Conservation (phyloP, 2,113 vertebrate species). For the Aix galericulata region DNA sequence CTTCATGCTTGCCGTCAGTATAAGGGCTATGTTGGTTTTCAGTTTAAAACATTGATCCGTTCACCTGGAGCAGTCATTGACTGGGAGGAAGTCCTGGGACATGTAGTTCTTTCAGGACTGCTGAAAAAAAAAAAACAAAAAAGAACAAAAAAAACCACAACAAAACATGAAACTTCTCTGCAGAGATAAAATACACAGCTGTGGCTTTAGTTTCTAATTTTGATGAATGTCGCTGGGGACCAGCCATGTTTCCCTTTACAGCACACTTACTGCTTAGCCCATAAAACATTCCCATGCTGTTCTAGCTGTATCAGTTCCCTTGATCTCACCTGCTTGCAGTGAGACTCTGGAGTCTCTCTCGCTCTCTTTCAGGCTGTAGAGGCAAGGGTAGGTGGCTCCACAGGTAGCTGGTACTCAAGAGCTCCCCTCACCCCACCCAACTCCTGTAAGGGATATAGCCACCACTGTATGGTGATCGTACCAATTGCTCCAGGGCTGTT, state of each 20-base stretch:
- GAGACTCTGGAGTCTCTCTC: neutral
- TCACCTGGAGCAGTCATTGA: neutral
- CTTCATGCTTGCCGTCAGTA: rapidly evolving
- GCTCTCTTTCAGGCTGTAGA: neutral
- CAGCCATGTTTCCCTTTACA: conserved; percentile 19
- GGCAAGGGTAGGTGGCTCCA: neutral
- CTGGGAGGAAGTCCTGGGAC: neutral
- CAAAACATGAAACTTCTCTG: neutral
- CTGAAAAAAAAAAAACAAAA: neutral
- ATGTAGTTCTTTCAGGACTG: neutral
- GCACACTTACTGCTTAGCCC: neutral
- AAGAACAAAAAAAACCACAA: no score
- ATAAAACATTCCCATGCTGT: neutral
- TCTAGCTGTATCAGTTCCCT: neutral
- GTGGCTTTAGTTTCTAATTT: neutral
- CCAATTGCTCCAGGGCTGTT: conserved; percentile 94
- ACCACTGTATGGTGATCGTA: conserved; percentile 86
- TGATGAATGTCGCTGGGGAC: neutral
- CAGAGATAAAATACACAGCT: neutral
- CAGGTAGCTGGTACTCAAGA: neutral
- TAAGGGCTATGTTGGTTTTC: neutral
- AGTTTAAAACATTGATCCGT: neutral
- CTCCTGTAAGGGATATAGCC: conserved; percentile 80
- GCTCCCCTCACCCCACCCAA: neutral
- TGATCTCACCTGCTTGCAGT: neutral